Percentiles rank a stretch among this genome's conserved stretches.
Conservation (phyloP, 53 echinoderm and acorn worm species). For the Echinarachnius parma region DNA sequence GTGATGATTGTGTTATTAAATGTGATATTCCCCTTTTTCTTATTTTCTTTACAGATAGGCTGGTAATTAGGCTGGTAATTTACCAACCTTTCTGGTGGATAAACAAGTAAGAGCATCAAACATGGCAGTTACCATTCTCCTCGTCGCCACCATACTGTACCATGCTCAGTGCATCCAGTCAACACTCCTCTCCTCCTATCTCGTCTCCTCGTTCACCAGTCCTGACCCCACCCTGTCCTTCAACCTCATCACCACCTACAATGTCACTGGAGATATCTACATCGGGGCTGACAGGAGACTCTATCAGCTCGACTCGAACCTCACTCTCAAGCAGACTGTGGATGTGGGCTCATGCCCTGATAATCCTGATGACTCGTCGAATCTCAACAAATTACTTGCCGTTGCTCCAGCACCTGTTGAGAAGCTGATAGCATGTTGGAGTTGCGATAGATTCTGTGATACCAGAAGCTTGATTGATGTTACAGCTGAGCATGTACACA, state of each 20-base stretch:
- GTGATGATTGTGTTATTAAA: too few relatives aligned
- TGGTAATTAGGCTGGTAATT: too few relatives aligned
- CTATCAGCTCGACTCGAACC: not conserved
- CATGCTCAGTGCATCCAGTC: not conserved
- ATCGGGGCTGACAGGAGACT: slow-evolving; percentile 3
- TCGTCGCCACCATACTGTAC: not conserved
- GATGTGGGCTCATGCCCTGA: not conserved
- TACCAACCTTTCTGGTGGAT: too few relatives aligned
- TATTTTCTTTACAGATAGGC: too few relatives aligned
- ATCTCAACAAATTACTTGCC: slow-evolving; percentile 8
- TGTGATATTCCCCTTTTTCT: too few relatives aligned
- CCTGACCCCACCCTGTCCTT: not conserved
- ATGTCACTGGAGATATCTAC: slow-evolving; percentile 22
- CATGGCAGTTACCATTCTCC: too few relatives aligned
- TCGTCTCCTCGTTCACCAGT: slow-evolving; percentile 15
- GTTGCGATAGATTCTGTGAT: not conserved
- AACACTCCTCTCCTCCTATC: not conserved
- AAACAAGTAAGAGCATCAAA: too few relatives aligned
- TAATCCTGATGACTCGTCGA: not conserved
- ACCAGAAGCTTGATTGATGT: slow-evolving; percentile 6
- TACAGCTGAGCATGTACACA: not conserved
- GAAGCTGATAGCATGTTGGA: slow-evolving; percentile 21
- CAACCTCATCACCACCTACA: slow-evolving; percentile 15
- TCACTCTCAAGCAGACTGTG: not conserved
- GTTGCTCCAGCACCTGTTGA: slow-evolving; percentile 10